phyloP scores from a whole-genome alignment of 2,888 invertebrate genomes.

The Polyploca ridens region DNA sequence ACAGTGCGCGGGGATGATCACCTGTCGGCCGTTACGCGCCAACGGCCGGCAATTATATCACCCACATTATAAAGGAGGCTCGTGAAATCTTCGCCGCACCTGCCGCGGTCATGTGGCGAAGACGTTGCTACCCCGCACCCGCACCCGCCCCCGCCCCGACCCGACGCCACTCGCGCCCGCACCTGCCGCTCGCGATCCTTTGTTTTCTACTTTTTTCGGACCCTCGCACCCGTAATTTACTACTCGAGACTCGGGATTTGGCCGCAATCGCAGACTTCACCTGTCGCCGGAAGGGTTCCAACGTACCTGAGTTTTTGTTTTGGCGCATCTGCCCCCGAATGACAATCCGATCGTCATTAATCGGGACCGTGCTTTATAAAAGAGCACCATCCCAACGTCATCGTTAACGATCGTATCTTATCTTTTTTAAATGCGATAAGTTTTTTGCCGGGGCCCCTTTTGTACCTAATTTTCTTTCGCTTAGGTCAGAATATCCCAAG shows the following conservation, averaged over 20 bases:
- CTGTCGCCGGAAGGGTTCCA: constrained; percentile 84
- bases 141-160: neutral
- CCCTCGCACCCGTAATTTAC: constrained; percentile 77
- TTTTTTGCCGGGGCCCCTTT: constrained; percentile 28
- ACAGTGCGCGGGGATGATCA: constrained; percentile 70
- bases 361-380: constrained; percentile 59
- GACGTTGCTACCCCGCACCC: constrained; percentile 68
- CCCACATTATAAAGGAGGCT: constrained; percentile 75
- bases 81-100: constrained; percentile 81
- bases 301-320: constrained; percentile 79
- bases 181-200: constrained; percentile 82
- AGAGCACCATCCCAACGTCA: constrained; percentile 52
- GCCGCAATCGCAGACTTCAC: constrained; percentile 79
- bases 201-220: constrained; percentile 73
- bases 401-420: constrained; percentile 57
- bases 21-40: constrained; percentile 84
- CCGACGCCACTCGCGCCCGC: constrained; percentile 38
- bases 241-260: constrained; percentile 76
- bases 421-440: constrained; percentile 49
- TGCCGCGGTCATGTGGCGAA: constrained; percentile 83
- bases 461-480: constrained; percentile 18
- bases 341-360: constrained; percentile 75
- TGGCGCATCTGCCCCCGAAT: constrained; percentile 74
- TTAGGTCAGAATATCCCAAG: neutral
- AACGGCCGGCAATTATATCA: constrained; percentile 81